phyloP scores from a whole-genome alignment of 2,888 invertebrate genomes.

The Acanthoscelides obtectus region DNA sequence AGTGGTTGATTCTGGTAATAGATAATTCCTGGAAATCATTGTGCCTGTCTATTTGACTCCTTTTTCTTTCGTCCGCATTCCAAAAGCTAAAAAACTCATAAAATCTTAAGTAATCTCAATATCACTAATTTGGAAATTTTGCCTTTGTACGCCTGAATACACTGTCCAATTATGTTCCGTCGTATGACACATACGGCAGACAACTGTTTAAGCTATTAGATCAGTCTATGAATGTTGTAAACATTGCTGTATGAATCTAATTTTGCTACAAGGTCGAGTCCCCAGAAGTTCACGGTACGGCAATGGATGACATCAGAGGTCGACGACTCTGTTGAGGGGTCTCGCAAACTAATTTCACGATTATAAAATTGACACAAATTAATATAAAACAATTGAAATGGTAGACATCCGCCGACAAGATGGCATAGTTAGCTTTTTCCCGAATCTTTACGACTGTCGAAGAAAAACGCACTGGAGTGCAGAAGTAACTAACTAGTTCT shows the following conservation, averaged over 20 bases:
- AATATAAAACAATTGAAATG: conserved; percentile 30
- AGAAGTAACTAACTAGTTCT: neutral
- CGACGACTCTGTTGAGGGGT: conserved; percentile 34
- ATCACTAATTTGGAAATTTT: neutral
- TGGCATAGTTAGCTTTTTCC: neutral
- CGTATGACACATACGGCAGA: neutral
- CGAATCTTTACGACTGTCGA: neutral
- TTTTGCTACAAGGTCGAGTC: neutral
- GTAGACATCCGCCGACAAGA: conserved; percentile 24
- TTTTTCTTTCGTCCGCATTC: neutral
- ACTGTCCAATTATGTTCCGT: neutral
- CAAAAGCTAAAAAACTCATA: neutral
- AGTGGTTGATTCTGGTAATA: too few relatives aligned
- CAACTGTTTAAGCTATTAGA: neutral
- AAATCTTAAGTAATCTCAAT: neutral
- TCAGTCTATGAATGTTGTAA: neutral
- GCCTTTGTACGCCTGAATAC: neutral
- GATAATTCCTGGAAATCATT: too few relatives aligned
- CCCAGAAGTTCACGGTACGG: conserved; percentile 4
- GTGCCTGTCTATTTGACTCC: too few relatives aligned
- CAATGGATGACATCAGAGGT: conserved; percentile 38
- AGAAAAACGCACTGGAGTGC: neutral
- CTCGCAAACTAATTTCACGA: conserved; percentile 31
- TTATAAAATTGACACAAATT: conserved; percentile 32
- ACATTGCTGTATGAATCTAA: neutral